Evolutionary conservation across 2,888 invertebrate species (phyloP).

Genomic region (Vanessa cardui): DNA sequence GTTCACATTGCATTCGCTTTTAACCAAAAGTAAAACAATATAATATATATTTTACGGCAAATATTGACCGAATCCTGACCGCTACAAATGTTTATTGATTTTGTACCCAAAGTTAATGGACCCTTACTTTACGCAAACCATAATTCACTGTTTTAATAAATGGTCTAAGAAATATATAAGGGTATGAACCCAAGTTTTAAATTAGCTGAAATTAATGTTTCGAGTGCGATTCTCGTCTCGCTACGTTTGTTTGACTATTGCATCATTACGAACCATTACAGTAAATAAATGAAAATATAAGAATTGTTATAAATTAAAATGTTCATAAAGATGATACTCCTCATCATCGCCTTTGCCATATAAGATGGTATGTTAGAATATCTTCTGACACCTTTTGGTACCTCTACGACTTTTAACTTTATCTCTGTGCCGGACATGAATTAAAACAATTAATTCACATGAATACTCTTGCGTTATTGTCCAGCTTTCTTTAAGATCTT

Average conservation of each 20-base stretch:
- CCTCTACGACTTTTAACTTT: too few species aligned
- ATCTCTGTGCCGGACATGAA: too few species aligned
- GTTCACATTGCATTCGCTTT: not conserved
- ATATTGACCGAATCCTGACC: not conserved
- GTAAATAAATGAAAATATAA: not conserved
- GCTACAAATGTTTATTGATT: slow-evolving; percentile 18
- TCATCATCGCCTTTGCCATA: too few species aligned
- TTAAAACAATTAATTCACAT: too few species aligned
- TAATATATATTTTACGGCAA: not conserved
- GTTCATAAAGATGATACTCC: too few species aligned
- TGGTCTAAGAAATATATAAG: slow-evolving; percentile 19
- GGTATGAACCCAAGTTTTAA: slow-evolving; percentile 18
- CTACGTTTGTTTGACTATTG: not conserved
- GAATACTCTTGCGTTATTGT: too few species aligned
- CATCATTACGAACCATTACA: not conserved
- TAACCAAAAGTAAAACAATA: not conserved
- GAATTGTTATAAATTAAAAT: too few species aligned
- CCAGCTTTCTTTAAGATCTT: too few species aligned
- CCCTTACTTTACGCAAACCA: slow-evolving; percentile 11
- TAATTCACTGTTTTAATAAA: slow-evolving; percentile 26
- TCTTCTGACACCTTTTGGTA: too few species aligned
- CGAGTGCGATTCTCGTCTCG: not conserved
- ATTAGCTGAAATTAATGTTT: slow-evolving; percentile 14
- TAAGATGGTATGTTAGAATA: too few species aligned
- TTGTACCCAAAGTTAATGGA: slow-evolving; percentile 13